These are phyloP conservation scores for Hydrophis major DNA, from an alignment of 2,797 vertebrate genomes.

Conservation along the genomic window DNA sequence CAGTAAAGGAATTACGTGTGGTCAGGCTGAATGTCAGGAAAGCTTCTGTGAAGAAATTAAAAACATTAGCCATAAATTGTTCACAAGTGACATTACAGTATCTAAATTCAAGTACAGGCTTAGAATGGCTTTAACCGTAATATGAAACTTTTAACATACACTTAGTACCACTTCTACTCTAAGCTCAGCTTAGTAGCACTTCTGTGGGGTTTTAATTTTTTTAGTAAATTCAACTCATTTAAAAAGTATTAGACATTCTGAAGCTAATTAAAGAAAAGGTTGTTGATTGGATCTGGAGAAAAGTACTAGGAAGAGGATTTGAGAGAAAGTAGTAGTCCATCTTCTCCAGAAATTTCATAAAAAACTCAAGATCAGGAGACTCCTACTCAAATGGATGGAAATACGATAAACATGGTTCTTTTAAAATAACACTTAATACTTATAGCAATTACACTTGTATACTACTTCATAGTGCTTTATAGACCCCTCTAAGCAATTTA, in stretches of 20 bases:
- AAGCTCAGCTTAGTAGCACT: background rate
- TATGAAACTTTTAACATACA: background rate
- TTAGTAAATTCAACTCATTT: background rate
- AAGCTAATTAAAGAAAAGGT: background rate
- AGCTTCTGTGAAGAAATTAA: slow-evolving; percentile 72
- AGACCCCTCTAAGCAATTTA: background rate
- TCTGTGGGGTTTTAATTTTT: too few relatives aligned
- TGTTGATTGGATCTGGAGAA: background rate
- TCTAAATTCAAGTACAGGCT: background rate
- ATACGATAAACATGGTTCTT: background rate
- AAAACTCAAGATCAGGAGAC: background rate
- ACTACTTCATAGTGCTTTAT: background rate
- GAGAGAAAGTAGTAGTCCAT: background rate
- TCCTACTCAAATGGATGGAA: background rate
- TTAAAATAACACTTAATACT: background rate
- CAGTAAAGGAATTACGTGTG: slow-evolving; percentile 79
- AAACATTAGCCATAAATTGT: background rate
- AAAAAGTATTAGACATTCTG: background rate
- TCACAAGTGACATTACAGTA: background rate
- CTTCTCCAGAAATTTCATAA: background rate
- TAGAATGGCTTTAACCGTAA: background rate
- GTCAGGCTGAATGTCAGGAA: slow-evolving; percentile 77
- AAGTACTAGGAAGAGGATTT: background rate
- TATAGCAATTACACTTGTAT: background rate
- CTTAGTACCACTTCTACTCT: background rate